Base-by-base conservation (phyloP, 2,113 vertebrate species). In the Hiodon tergisus region DNA sequence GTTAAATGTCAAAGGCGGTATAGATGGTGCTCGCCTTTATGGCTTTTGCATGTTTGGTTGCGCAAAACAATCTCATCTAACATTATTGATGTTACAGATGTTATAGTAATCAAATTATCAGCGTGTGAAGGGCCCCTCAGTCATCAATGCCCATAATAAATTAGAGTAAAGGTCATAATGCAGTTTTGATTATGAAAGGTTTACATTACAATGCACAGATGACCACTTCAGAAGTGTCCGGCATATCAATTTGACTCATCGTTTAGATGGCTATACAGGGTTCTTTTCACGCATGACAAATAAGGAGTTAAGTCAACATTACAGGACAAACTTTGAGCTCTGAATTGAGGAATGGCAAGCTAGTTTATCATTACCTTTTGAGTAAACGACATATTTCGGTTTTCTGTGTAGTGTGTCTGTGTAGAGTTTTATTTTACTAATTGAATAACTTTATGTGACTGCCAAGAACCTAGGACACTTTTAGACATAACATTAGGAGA, bases 11-110 rank as follows among this genome's bases (percentile, higher is more conserved):
- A 86, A 76, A 66, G 70, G 69, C 67, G 52, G 63, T 74, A 75
- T 73, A 62, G 76, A 78, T 77, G 72, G 76, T 72, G 63, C 50
- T 59, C 67, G 31, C 82, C 79, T 89, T 88, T 89, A 90, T 83
- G 83, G 87, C 82, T 84, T 85, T 83, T 87, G 83, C 88, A 88
- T 90, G 89, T 90, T 89, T 89, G 88, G 87, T 84, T 89, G 89
- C 84, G 85, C 87, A 89, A 89, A 89, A 91, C 90, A 90, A 90
- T 89, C 88, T 89, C 86, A 88, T 86, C 87, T 84, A 88, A 89
- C 85, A 84, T 89, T 89, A 90, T 89, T 89, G 90, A 90, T 91
- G 90, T 89, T 90, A 91, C 89, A 91, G 89, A 90, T 91, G 90
- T 90, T 90, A 84, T 84, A 85, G 87, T 91, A 88, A 91, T 91